phyloP scores from a whole-genome alignment of 2,888 invertebrate genomes.

The Cotesia congregata region DNA sequence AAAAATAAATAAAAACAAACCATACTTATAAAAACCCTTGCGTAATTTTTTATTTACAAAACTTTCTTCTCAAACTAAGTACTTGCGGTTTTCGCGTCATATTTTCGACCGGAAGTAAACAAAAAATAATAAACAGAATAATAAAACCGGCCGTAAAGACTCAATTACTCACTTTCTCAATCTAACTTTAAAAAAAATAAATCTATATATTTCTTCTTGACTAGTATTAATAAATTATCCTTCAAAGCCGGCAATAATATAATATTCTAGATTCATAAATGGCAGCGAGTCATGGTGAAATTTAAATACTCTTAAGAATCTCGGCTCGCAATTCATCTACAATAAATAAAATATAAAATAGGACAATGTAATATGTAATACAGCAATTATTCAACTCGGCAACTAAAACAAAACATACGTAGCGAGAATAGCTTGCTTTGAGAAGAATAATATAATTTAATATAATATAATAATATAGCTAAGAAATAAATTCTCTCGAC shows the following conservation, averaged over 20 bases:
- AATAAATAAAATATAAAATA: slow-evolving; percentile 11
- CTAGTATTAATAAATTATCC: no score
- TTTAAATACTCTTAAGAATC: background rate
- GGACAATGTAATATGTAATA: background rate
- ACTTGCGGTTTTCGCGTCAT: background rate
- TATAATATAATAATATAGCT: background rate
- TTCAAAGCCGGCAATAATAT: no score
- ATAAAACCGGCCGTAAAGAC: background rate
- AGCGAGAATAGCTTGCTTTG: background rate
- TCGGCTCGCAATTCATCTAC: background rate
- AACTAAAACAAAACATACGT: background rate
- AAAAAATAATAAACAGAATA: background rate
- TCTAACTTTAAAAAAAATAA: background rate
- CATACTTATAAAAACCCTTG: slow-evolving; percentile 48
- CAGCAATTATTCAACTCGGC: background rate
- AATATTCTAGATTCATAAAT: no score
- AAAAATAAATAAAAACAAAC: slow-evolving; percentile 34
- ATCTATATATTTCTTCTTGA: background rate
- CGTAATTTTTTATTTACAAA: slow-evolving; percentile 2
- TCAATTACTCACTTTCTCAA: background rate
- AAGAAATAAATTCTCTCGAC: slow-evolving; percentile 41
- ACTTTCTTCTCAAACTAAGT: background rate
- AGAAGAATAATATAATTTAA: background rate
- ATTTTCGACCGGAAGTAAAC: background rate
- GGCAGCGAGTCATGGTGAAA: background rate